These are phyloP conservation scores for Pomatostomus ruficeps DNA, from an alignment of 2,113 vertebrate species.

Conservation along the genomic window DNA sequence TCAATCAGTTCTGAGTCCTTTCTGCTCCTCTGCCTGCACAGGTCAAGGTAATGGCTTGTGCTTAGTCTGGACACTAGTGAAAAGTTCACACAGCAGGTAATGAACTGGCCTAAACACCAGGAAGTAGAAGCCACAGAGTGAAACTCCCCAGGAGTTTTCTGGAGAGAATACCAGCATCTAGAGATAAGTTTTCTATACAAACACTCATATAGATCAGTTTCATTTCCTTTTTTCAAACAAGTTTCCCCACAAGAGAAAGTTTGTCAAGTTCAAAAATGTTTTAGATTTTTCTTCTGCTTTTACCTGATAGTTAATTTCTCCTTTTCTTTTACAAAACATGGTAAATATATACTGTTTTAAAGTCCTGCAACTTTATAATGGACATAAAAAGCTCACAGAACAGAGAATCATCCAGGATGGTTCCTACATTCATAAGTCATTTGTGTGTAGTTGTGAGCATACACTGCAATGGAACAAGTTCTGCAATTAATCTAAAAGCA, in stretches of 20 bases:
- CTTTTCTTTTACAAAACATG: background rate
- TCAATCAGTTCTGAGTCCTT: background rate
- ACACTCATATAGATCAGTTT: background rate
- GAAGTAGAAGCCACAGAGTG: background rate
- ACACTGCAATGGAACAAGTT: background rate
- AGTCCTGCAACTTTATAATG: background rate
- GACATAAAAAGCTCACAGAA: background rate
- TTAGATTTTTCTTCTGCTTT: background rate
- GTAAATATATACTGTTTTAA: background rate
- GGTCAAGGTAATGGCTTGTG: background rate
- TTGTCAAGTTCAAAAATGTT: background rate
- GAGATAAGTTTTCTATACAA: background rate
- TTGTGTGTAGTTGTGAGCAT: background rate
- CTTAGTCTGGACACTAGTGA: background rate
- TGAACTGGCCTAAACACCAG: background rate
- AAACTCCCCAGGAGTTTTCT: background rate
- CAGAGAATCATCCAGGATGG: background rate
- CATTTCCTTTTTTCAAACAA: background rate
- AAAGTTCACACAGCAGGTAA: background rate
- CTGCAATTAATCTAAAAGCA: background rate
- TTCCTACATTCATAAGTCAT: background rate
- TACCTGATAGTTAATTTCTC: background rate
- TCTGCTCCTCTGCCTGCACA: background rate
- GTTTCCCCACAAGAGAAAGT: background rate
- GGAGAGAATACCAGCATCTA: background rate